A percentile compares a stretch with the other conserved stretches of the same genome.
Conservation (phyloP, 2,888 invertebrate species). For the Antitype chi region DNA sequence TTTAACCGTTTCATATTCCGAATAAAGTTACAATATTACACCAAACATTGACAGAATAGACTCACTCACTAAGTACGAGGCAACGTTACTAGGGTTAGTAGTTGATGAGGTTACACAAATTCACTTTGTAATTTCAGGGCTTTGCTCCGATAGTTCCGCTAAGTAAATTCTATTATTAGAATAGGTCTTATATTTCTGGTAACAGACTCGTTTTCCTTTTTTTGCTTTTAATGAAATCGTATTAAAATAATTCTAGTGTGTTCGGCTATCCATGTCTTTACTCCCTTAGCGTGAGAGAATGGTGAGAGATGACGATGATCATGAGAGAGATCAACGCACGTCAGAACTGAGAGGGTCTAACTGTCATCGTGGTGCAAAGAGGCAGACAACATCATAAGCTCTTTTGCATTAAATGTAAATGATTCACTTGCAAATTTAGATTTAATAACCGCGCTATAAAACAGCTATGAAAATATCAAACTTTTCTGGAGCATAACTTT, state of each 20-base stretch:
- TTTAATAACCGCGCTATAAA: constrained; percentile 19
- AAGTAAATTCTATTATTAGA: constrained; percentile 21
- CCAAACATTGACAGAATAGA: constrained; percentile 43
- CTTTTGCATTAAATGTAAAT: neutral
- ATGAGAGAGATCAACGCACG: neutral
- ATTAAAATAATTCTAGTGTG: neutral
- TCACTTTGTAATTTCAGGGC: constrained; percentile 29
- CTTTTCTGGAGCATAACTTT: constrained; percentile 28
- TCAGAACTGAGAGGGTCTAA: neutral
- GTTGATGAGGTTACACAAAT: constrained; percentile 29
- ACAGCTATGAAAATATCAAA: constrained; percentile 25
- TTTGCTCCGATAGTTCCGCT: constrained; percentile 12
- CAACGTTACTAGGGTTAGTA: constrained; percentile 10
- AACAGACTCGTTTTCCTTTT: neutral
- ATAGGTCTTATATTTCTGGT: neutral
- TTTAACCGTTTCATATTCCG: constrained; percentile 27
- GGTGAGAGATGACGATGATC: neutral
- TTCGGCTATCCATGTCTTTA: no score
- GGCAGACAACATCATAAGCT: neutral
- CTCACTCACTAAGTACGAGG: neutral
- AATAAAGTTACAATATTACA: constrained; percentile 25
- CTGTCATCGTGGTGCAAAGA: no score
- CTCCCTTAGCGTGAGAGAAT: neutral
- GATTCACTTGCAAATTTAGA: constrained; percentile 17
- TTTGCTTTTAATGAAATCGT: neutral